These are phyloP conservation scores for Erpornis zantholeuca DNA, from an alignment of 2,113 vertebrate genomes.

Conservation along the genomic window DNA sequence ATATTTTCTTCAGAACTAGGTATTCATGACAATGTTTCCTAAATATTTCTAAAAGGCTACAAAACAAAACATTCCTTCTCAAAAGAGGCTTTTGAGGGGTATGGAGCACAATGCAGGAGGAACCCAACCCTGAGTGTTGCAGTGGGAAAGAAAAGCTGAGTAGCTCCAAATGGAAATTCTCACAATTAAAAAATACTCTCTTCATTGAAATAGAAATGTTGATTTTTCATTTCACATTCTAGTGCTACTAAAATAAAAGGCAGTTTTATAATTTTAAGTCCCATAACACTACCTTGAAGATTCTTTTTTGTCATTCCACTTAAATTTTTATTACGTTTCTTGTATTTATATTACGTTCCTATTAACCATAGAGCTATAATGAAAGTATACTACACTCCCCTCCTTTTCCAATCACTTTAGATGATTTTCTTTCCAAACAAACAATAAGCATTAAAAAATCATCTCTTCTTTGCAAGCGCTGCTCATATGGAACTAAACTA, in stretches of 20 bases:
- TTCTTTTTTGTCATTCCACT: background rate
- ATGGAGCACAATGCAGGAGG: background rate
- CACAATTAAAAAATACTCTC: background rate
- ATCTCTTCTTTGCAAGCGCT: background rate
- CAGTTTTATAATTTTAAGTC: background rate
- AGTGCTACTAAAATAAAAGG: background rate
- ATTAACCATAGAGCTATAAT: background rate
- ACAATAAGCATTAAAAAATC: background rate
- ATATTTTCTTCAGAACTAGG: background rate
- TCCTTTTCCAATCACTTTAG: background rate
- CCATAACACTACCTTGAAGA: background rate
- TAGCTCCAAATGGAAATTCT: background rate
- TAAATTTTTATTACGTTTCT: background rate
- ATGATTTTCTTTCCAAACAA: background rate
- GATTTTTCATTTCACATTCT: background rate
- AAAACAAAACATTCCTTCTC: background rate
- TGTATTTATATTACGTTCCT: background rate
- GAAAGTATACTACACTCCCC: background rate
- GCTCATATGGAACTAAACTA: constrained; percentile 15
- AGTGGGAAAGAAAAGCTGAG: background rate
- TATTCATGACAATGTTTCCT: background rate
- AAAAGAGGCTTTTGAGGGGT: background rate
- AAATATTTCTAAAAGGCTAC: background rate
- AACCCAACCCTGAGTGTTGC: background rate
- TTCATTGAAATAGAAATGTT: background rate